Evolutionary conservation across 2,797 vertebrate species (phyloP), one percentile per base, ranked within the genome.

Genomic region (Sebastes taczanowskii): DNA sequence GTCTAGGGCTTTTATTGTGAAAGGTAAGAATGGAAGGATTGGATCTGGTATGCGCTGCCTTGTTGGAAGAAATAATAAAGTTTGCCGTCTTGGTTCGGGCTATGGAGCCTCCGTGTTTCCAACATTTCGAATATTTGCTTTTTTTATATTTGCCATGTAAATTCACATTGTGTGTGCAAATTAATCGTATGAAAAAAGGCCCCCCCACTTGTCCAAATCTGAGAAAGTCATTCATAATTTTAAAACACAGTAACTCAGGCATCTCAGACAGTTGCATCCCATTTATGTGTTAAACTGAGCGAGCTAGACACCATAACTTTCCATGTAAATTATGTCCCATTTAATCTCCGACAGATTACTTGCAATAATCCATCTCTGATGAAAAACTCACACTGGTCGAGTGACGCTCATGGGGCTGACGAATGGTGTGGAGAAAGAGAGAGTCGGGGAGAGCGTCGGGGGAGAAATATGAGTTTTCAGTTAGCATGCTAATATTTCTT

Each of bases 401-500:
- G 78, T 6, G 63, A 67, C 38, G 72, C 83, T 82, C 46, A 34
- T 53, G 72, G 81, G 27, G 25, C 64, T 78, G 79, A 85, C 6
- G 23, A 82, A 89, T 82, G 81, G n/a, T 4, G 16, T 4, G 46
- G n/a, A 58, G 66, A 46, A 32, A 27, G 13, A 42, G 35, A 67
- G 35, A 68, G 23, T 68, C 2, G 34, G 53, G 30, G 52, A 25
- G 20, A 38, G 18, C 2, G 35, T 38, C 35, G 25, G 11, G 46
- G n/a, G 70, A 83, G 78, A 91, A 83, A 86, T 84, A 84, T 58
- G 79, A 71, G 74, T 78, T 80, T 79, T 79, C 75, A 72, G 63
- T 80, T 18, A 23, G 78, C 75, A 23, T 70, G 74, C 74, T 83
- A 84, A 87, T 91, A 89, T 81, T 84, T 89, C 85, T 79, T n/a